Conservation (phyloP, 1,140 invertebrate genomes). For the Brachionus manjavacas region DNA sequence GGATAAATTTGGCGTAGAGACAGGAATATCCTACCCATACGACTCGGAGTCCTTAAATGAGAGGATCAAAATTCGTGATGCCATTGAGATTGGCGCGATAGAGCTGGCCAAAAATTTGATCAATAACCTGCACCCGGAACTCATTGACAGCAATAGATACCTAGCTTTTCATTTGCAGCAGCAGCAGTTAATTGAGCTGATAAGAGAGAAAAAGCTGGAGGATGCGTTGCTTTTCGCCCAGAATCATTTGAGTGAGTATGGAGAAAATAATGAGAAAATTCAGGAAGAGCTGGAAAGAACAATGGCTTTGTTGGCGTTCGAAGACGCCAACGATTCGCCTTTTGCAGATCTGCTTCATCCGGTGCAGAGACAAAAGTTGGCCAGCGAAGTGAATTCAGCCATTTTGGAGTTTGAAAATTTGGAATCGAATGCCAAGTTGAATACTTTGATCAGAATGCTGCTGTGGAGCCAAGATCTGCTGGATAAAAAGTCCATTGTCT, state of each 20-base stretch:
- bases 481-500: constrained; percentile 83
- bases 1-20: constrained; percentile 88
- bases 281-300: constrained; percentile 68
- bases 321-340: constrained; percentile 85
- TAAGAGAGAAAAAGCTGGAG: constrained; percentile 80
- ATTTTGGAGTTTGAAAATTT: constrained; percentile 85
- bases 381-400: constrained; percentile 91
- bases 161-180: constrained; percentile 94
- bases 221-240: constrained; percentile 92
- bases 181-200: constrained; percentile 88
- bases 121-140: constrained; percentile 85
- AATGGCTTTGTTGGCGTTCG: constrained; percentile 87
- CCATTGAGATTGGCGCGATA: constrained; percentile 85
- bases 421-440: constrained; percentile 77
- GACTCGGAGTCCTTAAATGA: constrained; percentile 84
- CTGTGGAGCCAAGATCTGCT: constrained; percentile 90
- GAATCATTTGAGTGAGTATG: constrained; percentile 80
- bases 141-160: constrained; percentile 88
- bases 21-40: constrained; percentile 50
- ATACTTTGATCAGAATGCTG: constrained; percentile 82
- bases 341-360: constrained; percentile 89
- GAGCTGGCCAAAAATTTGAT: constrained; percentile 86
- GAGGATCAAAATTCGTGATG: constrained; percentile 85
- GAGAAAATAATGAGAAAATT: constrained; percentile 73
- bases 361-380: constrained; percentile 81